Base-by-base conservation (phyloP, 2,888 invertebrate species). In the Conops quadrifasciatus region DNA sequence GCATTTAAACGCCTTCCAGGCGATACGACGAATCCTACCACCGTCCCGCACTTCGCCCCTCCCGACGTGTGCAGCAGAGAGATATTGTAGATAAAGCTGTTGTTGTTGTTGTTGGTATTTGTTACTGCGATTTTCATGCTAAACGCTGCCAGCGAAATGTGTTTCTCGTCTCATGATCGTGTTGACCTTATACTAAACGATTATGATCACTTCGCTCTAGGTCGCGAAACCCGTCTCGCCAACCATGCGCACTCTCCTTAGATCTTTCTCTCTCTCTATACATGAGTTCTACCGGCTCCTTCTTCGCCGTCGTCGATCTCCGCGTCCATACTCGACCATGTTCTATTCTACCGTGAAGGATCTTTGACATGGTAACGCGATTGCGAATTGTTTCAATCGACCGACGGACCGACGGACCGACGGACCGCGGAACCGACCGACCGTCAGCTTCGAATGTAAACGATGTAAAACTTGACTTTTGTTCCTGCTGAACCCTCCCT, bases 1-100 rank as follows among this genome's bases (percentile, higher is more conserved):
- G 71, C 75, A 75, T 74, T 72, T 69, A 70, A 72, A 72, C 72
- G 74, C 74, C 75, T 73, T 72, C 45, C 60, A 72, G 74, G 74
- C 74, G 71, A 73, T 67, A 71, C 67, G 63, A 56, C 59, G 24
- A 67, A 21, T 65, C 30, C 51, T 53, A 19, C 24, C 19, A 53
- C 28, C 36, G n/a, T 51, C 15, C 36, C 43, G 49, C 19, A n/a
- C 19, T 16, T 49, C 49, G 49, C 3, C 15, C 49, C 49, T 16
- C 49, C 4, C 19, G n/a, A 7, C 19, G 3, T 49, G 49, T 11
- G 56, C 21, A 21, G 43, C 30, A 9, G 36, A 7, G 5, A 7
- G 36, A 36, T 36, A 36, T 36, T 36, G 36, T 9, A 36, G 36
- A 4, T 36, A 36, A 36, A 36, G 36, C 9, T 26, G 66, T 26